Percentiles rank a stretch among this genome's conserved stretches.
Evolutionary conservation across 1,140 invertebrate genomes (phyloP).

Genomic region (Pristionchus pacificus): DNA sequence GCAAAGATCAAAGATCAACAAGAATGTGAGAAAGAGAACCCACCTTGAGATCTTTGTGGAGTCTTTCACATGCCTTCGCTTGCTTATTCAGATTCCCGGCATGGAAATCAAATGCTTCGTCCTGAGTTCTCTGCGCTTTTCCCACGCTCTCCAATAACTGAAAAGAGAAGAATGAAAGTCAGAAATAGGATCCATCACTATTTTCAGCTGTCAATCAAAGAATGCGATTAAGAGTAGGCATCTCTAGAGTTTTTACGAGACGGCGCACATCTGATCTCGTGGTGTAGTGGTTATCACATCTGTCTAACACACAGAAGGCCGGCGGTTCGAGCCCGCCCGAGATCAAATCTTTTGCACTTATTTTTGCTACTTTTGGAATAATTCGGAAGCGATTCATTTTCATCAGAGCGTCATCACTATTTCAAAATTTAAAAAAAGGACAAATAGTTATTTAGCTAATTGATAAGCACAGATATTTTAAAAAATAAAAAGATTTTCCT

Average conservation of each 20-base stretch:
- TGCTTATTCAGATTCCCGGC: constrained; percentile 34
- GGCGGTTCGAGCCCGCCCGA: constrained; percentile 42
- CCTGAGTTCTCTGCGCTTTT: constrained; percentile 36
- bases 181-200: too few species aligned
- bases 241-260: too few species aligned
- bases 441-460: too few species aligned
- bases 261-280: too few species aligned
- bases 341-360: too few species aligned
- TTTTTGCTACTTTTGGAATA: too few species aligned
- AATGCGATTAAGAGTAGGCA: too few species aligned
- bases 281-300: constrained; percentile 43
- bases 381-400: not conserved
- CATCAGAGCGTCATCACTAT: not conserved
- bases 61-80: constrained; percentile 29
- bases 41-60: constrained; percentile 36
- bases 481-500: not conserved
- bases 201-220: not conserved
- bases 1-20: too few species aligned
- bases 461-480: not conserved
- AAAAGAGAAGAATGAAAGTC: too few species aligned
- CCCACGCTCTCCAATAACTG: constrained; percentile 36
- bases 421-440: not conserved
- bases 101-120: constrained; percentile 35
- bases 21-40: too few species aligned
- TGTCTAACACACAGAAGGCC: constrained; percentile 43